Evolutionary conservation across 2,113 vertebrate species (phyloP).

Genomic region (Eptesicus fuscus): DNA sequence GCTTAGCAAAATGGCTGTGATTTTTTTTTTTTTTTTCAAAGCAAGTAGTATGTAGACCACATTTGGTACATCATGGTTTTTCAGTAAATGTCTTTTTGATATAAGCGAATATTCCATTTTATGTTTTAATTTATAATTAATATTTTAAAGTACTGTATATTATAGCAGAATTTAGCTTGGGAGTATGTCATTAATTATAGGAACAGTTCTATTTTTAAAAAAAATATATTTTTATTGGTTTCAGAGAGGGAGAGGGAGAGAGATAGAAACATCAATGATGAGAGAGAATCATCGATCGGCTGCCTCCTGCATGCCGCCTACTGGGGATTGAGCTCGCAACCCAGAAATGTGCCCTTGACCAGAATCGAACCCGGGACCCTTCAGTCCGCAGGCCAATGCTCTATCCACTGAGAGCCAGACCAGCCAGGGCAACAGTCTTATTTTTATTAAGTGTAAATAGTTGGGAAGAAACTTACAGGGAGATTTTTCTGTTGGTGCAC

Average conservation of each 20-base stretch:
- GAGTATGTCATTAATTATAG: not conserved
- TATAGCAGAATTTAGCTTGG: not conserved
- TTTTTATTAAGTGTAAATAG: not conserved
- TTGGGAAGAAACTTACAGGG: too few relatives aligned
- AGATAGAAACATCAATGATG: too few relatives aligned
- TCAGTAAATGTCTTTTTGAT: not conserved
- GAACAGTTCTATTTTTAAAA: not conserved
- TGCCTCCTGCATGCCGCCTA: too few relatives aligned
- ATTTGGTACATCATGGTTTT: not conserved
- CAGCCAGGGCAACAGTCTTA: not conserved
- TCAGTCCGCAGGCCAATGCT: too few relatives aligned
- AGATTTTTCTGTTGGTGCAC: not conserved
- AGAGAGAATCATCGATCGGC: too few relatives aligned
- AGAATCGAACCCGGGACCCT: too few relatives aligned
- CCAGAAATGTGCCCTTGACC: too few relatives aligned
- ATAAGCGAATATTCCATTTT: not conserved
- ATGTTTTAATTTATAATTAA: not conserved
- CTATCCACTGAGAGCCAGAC: too few relatives aligned
- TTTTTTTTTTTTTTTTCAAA: not conserved
- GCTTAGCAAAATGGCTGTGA: not conserved
- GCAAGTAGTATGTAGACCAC: fast-evolving
- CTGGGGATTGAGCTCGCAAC: too few relatives aligned
- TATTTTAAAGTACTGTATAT: not conserved
- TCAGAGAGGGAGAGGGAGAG: too few relatives aligned
- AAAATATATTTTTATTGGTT: too few relatives aligned